These are phyloP conservation scores for Poeciliopsis turrubarensis DNA, from an alignment of 2,113 vertebrate species.

Conservation along the genomic window DNA sequence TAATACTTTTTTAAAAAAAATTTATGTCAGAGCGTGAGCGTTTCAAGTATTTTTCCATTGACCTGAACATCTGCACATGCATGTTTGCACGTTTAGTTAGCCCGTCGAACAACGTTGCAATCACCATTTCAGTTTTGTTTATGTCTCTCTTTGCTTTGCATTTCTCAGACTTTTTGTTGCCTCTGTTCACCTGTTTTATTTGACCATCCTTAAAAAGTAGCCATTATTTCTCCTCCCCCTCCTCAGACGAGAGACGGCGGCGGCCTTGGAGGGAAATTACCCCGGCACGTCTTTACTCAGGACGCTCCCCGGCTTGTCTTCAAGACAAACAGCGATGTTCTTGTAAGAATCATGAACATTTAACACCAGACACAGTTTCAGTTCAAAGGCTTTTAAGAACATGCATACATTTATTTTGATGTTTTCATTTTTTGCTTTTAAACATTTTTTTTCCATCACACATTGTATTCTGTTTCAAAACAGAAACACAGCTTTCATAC, in stretches of 20 bases:
- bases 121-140: conserved; percentile 68
- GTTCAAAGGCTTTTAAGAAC: conserved; percentile 34
- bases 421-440: conserved; percentile 56
- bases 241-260: conserved; percentile 99
- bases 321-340: conserved; percentile 99
- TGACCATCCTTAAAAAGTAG: conserved; percentile 99
- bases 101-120: conserved; percentile 43
- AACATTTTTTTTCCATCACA: conserved; percentile 56
- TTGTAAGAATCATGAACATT: conserved; percentile 97
- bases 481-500: neutral
- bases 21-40: neutral
- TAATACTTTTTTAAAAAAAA: neutral
- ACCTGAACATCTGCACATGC: conserved; percentile 53
- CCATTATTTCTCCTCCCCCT: conserved; percentile 93
- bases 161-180: conserved; percentile 86
- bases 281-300: conserved; percentile 99
- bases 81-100: neutral
- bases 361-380: conserved; percentile 83
- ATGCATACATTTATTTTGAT: conserved; percentile 42
- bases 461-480: conserved; percentile 35
- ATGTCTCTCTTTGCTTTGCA: conserved; percentile 75
- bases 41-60: neutral
- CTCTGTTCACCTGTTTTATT: conserved; percentile 85
- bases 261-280: conserved; percentile 98
- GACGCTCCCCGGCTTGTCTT: conserved; percentile 99